Conservation (phyloP, 2,888 invertebrate genomes). For the Andrena flavipes region DNA sequence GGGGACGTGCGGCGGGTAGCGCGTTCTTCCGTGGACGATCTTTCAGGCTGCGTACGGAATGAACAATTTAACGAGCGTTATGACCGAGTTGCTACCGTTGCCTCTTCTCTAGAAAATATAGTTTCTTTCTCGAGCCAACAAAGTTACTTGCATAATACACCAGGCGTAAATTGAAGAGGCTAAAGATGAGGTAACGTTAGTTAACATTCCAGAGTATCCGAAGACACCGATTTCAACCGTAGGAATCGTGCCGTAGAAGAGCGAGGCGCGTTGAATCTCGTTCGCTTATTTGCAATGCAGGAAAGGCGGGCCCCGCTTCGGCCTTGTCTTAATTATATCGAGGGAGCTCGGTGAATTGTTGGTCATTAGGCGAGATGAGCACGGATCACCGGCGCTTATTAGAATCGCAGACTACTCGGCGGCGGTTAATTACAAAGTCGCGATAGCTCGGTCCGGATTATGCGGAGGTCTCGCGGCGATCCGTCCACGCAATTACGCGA, state of each 20-base stretch:
- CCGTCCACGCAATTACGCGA: slow-evolving; percentile 56
- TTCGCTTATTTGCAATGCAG: background rate
- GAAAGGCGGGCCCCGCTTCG: background rate
- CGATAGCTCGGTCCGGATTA: slow-evolving; percentile 35
- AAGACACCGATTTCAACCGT: background rate
- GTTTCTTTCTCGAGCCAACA: no score
- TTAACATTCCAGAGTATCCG: no score
- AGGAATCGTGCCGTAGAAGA: background rate
- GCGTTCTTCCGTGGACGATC: slow-evolving; percentile 20
- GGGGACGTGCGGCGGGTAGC: background rate
- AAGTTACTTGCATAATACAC: no score
- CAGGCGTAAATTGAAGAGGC: no score
- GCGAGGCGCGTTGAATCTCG: background rate
- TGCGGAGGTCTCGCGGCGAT: slow-evolving; percentile 37
- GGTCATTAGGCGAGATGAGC: slow-evolving; percentile 41
- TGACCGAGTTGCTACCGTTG: slow-evolving; percentile 3
- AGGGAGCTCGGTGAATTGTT: slow-evolving; percentile 28
- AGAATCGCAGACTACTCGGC: slow-evolving; percentile 45
- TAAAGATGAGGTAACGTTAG: no score
- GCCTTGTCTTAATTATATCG: slow-evolving; percentile 29
- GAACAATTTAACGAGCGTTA: slow-evolving; percentile 11
- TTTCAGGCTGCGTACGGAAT: background rate
- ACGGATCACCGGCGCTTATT: slow-evolving; percentile 34
- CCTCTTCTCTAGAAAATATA: background rate
- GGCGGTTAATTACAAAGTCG: slow-evolving; percentile 57